These are phyloP conservation scores for Acromyrmex echinatior DNA, from an alignment of 1,140 invertebrate genomes.

Conservation along the genomic window DNA sequence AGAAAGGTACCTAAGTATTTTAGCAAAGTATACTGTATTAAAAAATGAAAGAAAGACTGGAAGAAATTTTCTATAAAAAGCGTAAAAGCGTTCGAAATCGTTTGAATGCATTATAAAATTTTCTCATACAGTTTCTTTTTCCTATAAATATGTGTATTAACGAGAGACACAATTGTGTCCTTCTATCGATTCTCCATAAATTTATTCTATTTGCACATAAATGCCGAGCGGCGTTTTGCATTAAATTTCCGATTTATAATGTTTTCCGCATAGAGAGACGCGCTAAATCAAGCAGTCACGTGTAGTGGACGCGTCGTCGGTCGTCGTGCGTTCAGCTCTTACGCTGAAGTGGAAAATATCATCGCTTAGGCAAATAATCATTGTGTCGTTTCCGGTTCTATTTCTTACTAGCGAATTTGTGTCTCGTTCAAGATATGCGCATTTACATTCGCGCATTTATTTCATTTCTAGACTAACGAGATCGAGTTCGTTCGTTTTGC, in stretches of 20 bases:
- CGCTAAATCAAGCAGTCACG: slow-evolving; percentile 73
- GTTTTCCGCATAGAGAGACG: slow-evolving; percentile 67
- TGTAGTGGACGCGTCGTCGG: slow-evolving; percentile 42
- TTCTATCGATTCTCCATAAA: slow-evolving; percentile 32
- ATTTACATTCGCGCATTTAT: not conserved
- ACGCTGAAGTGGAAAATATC: slow-evolving; percentile 69
- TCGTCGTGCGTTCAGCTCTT: slow-evolving; percentile 67
- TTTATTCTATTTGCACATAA: slow-evolving; percentile 51
- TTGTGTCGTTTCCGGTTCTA: slow-evolving; percentile 20
- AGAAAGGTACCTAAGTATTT: not conserved
- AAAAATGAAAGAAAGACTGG: not conserved
- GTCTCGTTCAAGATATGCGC: no score
- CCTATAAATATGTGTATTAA: not conserved
- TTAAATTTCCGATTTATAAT: slow-evolving; percentile 74
- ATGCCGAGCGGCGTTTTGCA: slow-evolving; percentile 51
- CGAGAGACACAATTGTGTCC: not conserved
- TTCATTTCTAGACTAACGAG: not conserved
- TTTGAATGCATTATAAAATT: slow-evolving; percentile 32
- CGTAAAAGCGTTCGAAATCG: not conserved
- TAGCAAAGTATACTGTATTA: not conserved
- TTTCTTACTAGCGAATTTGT: slow-evolving; percentile 13
- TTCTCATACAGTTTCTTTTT: not conserved
- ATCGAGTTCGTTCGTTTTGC: slow-evolving; percentile 5
- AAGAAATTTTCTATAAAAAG: not conserved
- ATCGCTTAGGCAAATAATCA: slow-evolving; percentile 53